phyloP scores from a whole-genome alignment of 2,113 vertebrate species.

The Anoura caudifer region DNA sequence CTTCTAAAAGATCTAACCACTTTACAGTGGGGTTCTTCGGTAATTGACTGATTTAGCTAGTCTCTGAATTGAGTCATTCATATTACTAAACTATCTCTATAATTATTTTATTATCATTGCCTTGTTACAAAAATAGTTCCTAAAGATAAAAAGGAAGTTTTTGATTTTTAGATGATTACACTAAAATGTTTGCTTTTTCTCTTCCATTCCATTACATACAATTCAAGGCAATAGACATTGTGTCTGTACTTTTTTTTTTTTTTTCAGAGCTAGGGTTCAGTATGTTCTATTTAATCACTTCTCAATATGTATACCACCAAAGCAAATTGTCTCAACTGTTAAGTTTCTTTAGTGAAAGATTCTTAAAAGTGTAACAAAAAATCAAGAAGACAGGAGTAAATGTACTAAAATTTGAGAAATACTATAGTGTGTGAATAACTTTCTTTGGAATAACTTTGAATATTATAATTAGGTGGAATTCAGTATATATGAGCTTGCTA shows the following conservation, averaged over 20 bases:
- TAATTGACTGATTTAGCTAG: slow-evolving; percentile 24
- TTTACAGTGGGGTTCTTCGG: neutral
- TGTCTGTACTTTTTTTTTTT: neutral
- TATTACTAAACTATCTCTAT: slow-evolving; percentile 24
- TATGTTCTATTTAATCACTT: neutral
- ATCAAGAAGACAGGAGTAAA: neutral
- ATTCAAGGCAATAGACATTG: neutral
- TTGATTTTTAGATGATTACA: neutral
- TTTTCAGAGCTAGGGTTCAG: neutral
- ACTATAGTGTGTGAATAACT: neutral
- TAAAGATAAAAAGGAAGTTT: neutral
- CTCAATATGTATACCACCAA: neutral
- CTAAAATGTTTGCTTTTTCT: neutral
- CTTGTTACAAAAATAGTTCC: slow-evolving; percentile 27
- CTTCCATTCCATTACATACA: neutral
- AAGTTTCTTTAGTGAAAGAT: neutral
- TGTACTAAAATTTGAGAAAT: neutral
- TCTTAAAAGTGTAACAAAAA: neutral
- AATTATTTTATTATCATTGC: slow-evolving; percentile 51
- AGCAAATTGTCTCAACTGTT: neutral
- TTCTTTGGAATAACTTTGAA: neutral
- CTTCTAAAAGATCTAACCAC: neutral
- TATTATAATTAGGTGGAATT: neutral
- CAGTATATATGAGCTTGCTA: neutral
- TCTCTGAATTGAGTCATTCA: slow-evolving; percentile 37